Conservation (phyloP, 1,140 invertebrate species). For the Orchesella cincta region DNA sequence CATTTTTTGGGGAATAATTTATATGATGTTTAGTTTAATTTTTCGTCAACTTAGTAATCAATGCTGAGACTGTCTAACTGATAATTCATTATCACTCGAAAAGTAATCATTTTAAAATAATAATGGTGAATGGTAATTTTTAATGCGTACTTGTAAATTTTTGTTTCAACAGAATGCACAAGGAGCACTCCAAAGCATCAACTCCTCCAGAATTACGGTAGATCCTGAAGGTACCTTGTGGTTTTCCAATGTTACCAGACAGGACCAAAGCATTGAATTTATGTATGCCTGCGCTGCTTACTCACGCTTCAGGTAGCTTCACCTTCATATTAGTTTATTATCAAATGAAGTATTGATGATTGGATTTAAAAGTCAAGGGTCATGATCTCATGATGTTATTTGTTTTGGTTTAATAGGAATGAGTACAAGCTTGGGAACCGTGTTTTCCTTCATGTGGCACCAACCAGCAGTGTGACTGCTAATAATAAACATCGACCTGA, state of each 20-base stretch:
- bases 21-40: conserved; percentile 30
- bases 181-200: conserved; percentile 81
- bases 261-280: conserved; percentile 79
- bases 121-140: neutral
- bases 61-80: neutral
- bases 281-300: conserved; percentile 87
- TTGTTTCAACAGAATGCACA: conserved; percentile 66
- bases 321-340: too few species aligned
- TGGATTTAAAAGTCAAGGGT: neutral
- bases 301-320: conserved; percentile 66
- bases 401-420: conserved; percentile 61
- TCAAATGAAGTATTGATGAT: neutral
- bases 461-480: conserved; percentile 71
- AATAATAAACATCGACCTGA: conserved; percentile 76
- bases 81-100: neutral
- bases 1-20: conserved; percentile 1
- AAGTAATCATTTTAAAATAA: neutral
- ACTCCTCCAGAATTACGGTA: conserved; percentile 87
- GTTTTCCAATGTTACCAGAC: conserved; percentile 87
- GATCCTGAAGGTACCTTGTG: conserved; percentile 91
- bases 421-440: conserved; percentile 89
- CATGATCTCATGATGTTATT: conserved; percentile 1
- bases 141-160: conserved; percentile 10
- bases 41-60: conserved; percentile 31
- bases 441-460: conserved; percentile 74